Percentiles rank a stretch among this genome's conserved stretches.
phyloP scores from a whole-genome alignment of 2,113 vertebrate species.

The Albula goreensis region DNA sequence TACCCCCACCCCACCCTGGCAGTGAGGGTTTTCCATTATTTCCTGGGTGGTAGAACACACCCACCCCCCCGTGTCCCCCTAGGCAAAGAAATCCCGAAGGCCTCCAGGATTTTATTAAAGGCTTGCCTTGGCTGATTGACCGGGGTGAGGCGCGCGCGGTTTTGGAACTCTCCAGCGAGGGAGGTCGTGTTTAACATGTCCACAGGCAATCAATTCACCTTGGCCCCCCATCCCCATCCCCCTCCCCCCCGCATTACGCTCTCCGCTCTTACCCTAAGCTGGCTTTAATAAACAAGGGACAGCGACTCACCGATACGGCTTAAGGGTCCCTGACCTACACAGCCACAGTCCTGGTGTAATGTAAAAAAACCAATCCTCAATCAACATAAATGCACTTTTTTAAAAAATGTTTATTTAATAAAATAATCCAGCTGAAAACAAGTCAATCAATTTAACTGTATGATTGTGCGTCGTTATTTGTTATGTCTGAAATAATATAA shows the following conservation, averaged over 20 bases:
- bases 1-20: conserved; percentile 57
- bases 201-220: conserved; percentile 84
- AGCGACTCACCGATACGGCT: conserved; percentile 80
- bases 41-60: conserved; percentile 66
- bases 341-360: conserved; percentile 67
- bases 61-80: conserved; percentile 50
- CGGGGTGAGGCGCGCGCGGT: conserved; percentile 66
- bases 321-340: conserved; percentile 77
- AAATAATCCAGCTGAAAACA: conserved; percentile 55
- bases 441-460: background rate
- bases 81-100: conserved; percentile 62
- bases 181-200: conserved; percentile 84
- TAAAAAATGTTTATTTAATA: conserved; percentile 68
- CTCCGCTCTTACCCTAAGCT: conserved; percentile 76
- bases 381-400: conserved; percentile 68
- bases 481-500: background rate
- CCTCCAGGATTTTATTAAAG: conserved; percentile 80
- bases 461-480: background rate
- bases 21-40: conserved; percentile 72
- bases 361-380: conserved; percentile 60
- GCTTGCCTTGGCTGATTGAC: conserved; percentile 73
- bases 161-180: conserved; percentile 70
- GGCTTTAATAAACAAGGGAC: conserved; percentile 81
- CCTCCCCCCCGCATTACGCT: conserved; percentile 65
- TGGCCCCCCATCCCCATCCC: conserved; percentile 62